phyloP scores from a whole-genome alignment of 2,888 invertebrate genomes.

The Bhutanitis thaidina region DNA sequence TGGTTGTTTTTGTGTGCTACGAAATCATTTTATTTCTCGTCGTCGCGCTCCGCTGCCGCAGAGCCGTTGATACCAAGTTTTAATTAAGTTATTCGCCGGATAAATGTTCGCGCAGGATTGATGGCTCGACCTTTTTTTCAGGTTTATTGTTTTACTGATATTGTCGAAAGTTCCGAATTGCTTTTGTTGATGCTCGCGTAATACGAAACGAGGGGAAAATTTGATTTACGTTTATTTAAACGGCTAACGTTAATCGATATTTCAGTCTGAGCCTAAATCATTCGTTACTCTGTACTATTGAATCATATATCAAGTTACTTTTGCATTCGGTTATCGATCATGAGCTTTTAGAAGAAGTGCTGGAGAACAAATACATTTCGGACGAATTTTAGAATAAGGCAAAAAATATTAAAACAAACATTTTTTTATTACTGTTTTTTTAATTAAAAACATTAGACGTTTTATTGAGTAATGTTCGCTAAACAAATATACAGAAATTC shows the following conservation, averaged over 20 bases:
- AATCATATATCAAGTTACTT: too few relatives aligned
- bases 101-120: conserved; percentile 43
- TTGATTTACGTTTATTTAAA: conserved; percentile 2
- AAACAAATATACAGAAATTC: too few relatives aligned
- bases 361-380: too few relatives aligned
- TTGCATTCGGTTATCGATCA: too few relatives aligned
- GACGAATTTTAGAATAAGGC: too few relatives aligned
- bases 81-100: conserved; percentile 69
- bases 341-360: too few relatives aligned
- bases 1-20: conserved; percentile 34
- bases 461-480: too few relatives aligned
- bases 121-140: background rate
- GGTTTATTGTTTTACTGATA: conserved; percentile 15
- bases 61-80: conserved; percentile 55
- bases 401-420: too few relatives aligned
- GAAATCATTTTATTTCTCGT: conserved; percentile 69
- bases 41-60: conserved; percentile 46
- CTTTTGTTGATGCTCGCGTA: conserved; percentile 10
- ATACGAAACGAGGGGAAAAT: background rate
- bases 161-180: conserved; percentile 5
- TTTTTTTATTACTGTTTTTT: too few relatives aligned
- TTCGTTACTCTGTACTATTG: too few relatives aligned
- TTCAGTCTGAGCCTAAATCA: background rate
- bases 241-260: background rate
- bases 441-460: too few relatives aligned